Percentiles rank a stretch among this genome's conserved stretches.
Evolutionary conservation across 1,140 invertebrate genomes (phyloP).

Genomic region (Leptinotarsa defecta): DNA sequence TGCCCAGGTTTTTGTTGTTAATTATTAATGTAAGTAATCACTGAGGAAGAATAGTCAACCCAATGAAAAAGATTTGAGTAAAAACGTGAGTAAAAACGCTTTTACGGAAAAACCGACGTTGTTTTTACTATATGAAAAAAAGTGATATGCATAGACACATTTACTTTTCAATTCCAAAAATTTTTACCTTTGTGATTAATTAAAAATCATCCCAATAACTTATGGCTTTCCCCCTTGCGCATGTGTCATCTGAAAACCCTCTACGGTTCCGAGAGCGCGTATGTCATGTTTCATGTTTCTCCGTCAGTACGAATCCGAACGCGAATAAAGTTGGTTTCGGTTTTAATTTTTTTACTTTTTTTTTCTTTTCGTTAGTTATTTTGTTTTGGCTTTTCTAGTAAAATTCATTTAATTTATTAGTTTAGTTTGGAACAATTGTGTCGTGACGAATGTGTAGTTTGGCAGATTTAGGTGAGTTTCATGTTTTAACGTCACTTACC

Average conservation of each 20-base stretch:
- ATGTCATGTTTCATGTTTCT: neutral
- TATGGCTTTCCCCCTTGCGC: slow-evolving; percentile 4
- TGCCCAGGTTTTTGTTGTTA: too few species aligned
- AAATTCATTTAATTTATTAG: slow-evolving; percentile 13
- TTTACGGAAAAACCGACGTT: neutral
- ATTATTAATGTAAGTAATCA: too few species aligned
- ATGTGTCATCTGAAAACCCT: slow-evolving; percentile 13
- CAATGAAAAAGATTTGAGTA: neutral
- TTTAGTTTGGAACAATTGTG: slow-evolving; percentile 12
- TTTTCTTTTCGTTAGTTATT: slow-evolving; percentile 26
- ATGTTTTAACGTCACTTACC: neutral
- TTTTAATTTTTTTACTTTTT: slow-evolving; percentile 25
- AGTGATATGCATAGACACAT: too few species aligned
- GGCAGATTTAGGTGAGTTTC: slow-evolving; percentile 16
- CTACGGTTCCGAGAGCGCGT: slow-evolving; percentile 16
- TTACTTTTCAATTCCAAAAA: too few species aligned
- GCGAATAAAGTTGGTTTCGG: slow-evolving; percentile 15
- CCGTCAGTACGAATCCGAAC: slow-evolving; percentile 22
- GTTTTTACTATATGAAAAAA: neutral
- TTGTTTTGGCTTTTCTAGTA: slow-evolving; percentile 23
- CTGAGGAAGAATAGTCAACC: too few species aligned
- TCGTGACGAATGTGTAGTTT: slow-evolving; percentile 17
- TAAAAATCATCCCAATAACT: slow-evolving; percentile 2
- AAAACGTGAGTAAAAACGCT: neutral
- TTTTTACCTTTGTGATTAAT: neutral